These are phyloP conservation scores for Cryptotermes secundus DNA, from an alignment of 1,140 invertebrate species.

Conservation along the genomic window DNA sequence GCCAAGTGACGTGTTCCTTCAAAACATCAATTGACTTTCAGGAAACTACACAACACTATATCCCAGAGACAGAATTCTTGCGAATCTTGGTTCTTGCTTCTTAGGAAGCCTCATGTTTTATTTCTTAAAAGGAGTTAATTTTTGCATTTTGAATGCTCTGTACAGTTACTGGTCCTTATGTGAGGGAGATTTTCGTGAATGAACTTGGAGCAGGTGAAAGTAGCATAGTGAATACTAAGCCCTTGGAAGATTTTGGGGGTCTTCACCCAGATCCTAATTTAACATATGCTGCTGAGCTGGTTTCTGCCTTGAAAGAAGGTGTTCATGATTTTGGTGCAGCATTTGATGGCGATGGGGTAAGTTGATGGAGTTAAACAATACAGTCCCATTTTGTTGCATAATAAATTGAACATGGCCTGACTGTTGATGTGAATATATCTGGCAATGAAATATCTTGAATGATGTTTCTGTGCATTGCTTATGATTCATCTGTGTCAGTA, in stretches of 20 bases:
- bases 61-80: no score
- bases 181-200: slow-evolving; percentile 82
- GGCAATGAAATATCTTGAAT: no score
- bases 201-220: slow-evolving; percentile 74
- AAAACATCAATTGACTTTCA: no score
- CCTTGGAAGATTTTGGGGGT: slow-evolving; percentile 93
- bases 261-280: slow-evolving; percentile 98
- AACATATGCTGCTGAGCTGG: slow-evolving; percentile 90
- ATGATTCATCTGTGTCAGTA: no score
- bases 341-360: slow-evolving; percentile 96
- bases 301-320: slow-evolving; percentile 72
- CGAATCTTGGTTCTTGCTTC: slow-evolving; percentile 28
- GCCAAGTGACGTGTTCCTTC: no score
- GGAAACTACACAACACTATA: no score
- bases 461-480: no score
- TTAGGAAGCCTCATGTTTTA: slow-evolving; percentile 18
- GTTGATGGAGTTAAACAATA: slow-evolving; percentile 36
- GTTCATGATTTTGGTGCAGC: slow-evolving; percentile 94
- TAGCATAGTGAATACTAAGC: slow-evolving; percentile 68
- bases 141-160: not conserved
- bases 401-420: no score
- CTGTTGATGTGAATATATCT: no score
- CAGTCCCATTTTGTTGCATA: no score
- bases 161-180: slow-evolving; percentile 92
- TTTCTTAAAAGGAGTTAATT: not conserved